These are phyloP conservation scores for Cheilosia soror DNA, from an alignment of 2,888 invertebrate species.

Conservation along the genomic window DNA sequence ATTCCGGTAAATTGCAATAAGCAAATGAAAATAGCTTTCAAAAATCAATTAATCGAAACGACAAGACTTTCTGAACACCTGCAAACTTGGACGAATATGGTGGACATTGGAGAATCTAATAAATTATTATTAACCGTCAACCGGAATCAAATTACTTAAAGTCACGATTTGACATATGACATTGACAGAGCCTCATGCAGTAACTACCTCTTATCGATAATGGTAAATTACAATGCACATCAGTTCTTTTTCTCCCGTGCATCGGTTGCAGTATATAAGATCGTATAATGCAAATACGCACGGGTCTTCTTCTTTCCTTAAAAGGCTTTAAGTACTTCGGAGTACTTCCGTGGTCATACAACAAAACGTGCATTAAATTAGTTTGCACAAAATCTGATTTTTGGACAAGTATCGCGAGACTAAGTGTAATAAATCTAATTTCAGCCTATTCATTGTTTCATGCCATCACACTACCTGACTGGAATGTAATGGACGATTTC, in stretches of 20 bases:
- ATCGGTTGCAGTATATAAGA: neutral
- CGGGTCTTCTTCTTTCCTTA: neutral
- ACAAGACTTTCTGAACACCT: no score
- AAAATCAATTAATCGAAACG: no score
- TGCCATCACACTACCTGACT: neutral
- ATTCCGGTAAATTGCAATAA: no score
- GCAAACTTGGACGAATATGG: no score
- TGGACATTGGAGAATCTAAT: no score
- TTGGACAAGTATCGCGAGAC: neutral
- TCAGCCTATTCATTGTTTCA: neutral
- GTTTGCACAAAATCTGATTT: constrained; percentile 1
- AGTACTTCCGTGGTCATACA: constrained; percentile 12
- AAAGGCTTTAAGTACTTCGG: neutral
- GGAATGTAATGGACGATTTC: neutral
- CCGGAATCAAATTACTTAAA: no score
- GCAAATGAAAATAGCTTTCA: no score
- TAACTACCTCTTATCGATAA: no score
- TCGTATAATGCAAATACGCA: constrained; percentile 6
- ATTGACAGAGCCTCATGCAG: no score
- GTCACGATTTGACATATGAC: no score
- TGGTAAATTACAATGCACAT: neutral
- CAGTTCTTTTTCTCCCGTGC: neutral
- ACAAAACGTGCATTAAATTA: neutral
- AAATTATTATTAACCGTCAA: no score
- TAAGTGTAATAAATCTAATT: neutral